Base-by-base conservation (phyloP, 2,797 vertebrate genomes). In the Pelochelys cantorii region DNA sequence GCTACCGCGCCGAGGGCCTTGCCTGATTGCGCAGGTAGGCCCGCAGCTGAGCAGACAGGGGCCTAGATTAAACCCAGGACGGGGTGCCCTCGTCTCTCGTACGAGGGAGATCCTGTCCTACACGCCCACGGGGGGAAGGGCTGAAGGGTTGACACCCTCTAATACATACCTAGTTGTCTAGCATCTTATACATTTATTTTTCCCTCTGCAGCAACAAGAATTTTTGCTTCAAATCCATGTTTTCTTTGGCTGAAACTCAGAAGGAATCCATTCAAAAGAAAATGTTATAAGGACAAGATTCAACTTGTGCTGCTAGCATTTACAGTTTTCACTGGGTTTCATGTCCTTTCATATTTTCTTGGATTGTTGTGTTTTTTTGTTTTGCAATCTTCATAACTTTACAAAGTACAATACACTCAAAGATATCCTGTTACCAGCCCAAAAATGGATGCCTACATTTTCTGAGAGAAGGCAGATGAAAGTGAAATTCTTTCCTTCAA, bases 251-350 rank as follows among this genome's bases (percentile, higher is more conserved):
- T 86, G 87, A 95, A 88, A 54, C 31, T 81, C 0, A 79, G 91
- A 88, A 91, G 81, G 75, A 92, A 91, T 53, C 31, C 6, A 5
- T 94, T 94, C 87, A 74, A 93, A 42, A 68, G 83, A 81, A 83
- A 80, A 81, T 31, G 31, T 80, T 88, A 78, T 59, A 48, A 89
- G 91, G 93, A 23, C 59, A 92, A 78, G 90, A 88, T 60, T 88
- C 57, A 84, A 81, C 87, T 71, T 92, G 79, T 93, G 57, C 54
- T 79, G 65, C 74, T 96, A 86, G 42, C 11, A 54, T 93, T 95
- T 86, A 93, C 85, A 83, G 9, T 93, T 94, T 96, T 86, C 83
- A 89, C 88, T 95, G 92, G 88, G 92, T 37, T 94, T 92, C 29
- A 42, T 94, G 37, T 91, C 88, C 92, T 93, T 62, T 87, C 92